Conservation (phyloP, 2,797 vertebrate species). For the Setipinna tenuifilis region DNA sequence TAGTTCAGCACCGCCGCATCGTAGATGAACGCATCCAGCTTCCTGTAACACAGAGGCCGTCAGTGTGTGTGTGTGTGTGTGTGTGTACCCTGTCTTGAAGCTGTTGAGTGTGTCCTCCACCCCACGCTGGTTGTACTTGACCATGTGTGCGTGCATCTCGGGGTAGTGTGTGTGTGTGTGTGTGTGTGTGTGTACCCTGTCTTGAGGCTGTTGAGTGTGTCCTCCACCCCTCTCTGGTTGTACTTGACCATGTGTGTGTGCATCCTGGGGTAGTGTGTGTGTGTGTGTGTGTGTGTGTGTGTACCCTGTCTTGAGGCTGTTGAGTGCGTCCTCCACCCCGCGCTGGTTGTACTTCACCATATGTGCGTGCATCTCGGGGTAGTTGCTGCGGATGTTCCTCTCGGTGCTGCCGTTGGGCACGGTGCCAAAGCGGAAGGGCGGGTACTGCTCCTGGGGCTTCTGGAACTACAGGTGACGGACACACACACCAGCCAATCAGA, state of each 20-base stretch:
- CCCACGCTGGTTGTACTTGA: too few relatives aligned
- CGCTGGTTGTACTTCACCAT: conserved; percentile 99
- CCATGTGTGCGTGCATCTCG: too few relatives aligned
- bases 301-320: conserved; percentile 96
- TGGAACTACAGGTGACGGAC: conserved; percentile 83
- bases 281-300: conserved; percentile 26
- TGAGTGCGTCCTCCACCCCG: conserved; percentile 93
- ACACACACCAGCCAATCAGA: conserved; percentile 36
- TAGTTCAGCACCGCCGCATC: conserved; percentile 96
- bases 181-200: too few relatives aligned
- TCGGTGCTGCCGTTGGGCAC: conserved; percentile 98
- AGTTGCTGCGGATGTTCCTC: conserved; percentile 97
- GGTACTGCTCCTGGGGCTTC: conserved; percentile 95
- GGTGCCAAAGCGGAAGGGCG: conserved; percentile 94
- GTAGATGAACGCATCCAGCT: conserved; percentile 97
- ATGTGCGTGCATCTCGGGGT: conserved; percentile 97
- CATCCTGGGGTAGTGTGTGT: neutral
- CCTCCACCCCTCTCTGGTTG: too few relatives aligned
- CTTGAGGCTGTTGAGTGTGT: too few relatives aligned
- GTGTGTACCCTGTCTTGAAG: too few relatives aligned
- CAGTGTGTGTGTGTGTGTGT: too few relatives aligned
- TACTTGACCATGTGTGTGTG: neutral
- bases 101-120: too few relatives aligned
- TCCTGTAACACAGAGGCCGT: conserved; percentile 76
- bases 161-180: too few relatives aligned